Evolutionary conservation across 30 jellyfish, hydroid and myxozoan genomes (phyloP).

Genomic region (Rhopilema esculentum): DNA sequence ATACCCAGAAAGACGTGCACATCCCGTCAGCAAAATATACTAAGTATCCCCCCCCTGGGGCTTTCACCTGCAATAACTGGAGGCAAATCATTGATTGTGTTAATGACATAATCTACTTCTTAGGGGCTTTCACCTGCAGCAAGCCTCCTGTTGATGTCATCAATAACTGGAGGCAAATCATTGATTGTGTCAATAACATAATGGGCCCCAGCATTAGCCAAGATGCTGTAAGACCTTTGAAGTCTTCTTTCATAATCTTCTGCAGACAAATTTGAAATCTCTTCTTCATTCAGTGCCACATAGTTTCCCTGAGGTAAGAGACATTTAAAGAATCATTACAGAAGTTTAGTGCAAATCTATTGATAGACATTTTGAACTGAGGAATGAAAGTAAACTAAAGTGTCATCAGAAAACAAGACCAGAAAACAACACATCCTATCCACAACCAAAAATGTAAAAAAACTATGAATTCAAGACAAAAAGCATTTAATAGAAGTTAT

Average conservation of each 20-base stretch:
- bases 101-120: constrained; percentile 71
- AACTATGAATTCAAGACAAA: not conserved
- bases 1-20: too few species aligned
- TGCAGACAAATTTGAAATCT: constrained; percentile 68
- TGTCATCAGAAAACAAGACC: too few species aligned
- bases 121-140: constrained; percentile 96
- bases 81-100: constrained; percentile 91
- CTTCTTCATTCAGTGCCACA: constrained; percentile 94
- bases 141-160: constrained; percentile 93
- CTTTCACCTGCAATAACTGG: constrained; percentile 86
- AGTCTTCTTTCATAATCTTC: constrained; percentile 93
- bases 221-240: constrained; percentile 74
- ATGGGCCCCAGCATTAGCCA: constrained; percentile 97
- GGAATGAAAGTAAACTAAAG: too few species aligned
- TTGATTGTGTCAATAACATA: constrained; percentile 96
- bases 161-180: constrained; percentile 92
- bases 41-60: too few species aligned
- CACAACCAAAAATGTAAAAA: too few species aligned
- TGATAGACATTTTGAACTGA: too few species aligned
- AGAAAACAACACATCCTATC: too few species aligned
- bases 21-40: too few species aligned
- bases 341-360: too few species aligned
- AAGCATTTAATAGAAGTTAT: not conserved
- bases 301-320: constrained; percentile 95
- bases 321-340: too few species aligned